phyloP scores from a whole-genome alignment of 2,888 invertebrate species.

The Octonoba sinensis region DNA sequence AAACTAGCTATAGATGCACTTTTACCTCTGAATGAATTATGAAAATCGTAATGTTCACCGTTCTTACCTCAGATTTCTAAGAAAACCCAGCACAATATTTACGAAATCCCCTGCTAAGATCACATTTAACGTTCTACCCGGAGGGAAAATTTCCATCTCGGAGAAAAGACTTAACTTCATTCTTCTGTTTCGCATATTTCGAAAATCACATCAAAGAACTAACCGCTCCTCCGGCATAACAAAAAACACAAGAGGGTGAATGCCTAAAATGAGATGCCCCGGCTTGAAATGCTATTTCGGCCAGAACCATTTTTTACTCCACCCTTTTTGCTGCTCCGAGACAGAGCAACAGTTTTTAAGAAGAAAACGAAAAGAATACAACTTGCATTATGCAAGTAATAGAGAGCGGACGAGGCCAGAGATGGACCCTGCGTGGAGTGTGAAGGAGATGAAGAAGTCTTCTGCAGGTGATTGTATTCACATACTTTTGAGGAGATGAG shows the following conservation, averaged over 20 bases:
- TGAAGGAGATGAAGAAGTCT: too few relatives aligned
- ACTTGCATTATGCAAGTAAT: slow-evolving; percentile 34
- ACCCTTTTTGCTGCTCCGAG: too few relatives aligned
- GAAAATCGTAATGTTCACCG: too few relatives aligned
- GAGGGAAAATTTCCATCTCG: background rate
- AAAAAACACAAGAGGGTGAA: background rate
- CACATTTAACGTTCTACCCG: slow-evolving; percentile 38
- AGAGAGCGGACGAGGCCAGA: slow-evolving; percentile 17
- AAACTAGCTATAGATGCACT: too few relatives aligned
- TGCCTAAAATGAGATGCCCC: slow-evolving; percentile 28
- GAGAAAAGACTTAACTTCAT: slow-evolving; percentile 25
- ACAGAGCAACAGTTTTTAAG: too few relatives aligned
- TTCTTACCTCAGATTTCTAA: too few relatives aligned
- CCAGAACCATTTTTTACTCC: background rate
- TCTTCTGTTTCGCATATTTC: slow-evolving; percentile 34
- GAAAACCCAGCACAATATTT: background rate
- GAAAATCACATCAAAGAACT: slow-evolving; percentile 37
- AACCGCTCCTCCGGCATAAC: slow-evolving; percentile 8
- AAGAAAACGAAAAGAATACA: background rate
- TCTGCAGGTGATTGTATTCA: slow-evolving; percentile 38
- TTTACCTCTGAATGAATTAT: too few relatives aligned
- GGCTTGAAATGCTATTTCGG: slow-evolving; percentile 24
- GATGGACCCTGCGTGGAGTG: too few relatives aligned
- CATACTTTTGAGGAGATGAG: slow-evolving; percentile 23
- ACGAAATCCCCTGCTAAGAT: background rate